Base-by-base conservation (phyloP, 2,113 vertebrate genomes). In the Saguinus midas region DNA sequence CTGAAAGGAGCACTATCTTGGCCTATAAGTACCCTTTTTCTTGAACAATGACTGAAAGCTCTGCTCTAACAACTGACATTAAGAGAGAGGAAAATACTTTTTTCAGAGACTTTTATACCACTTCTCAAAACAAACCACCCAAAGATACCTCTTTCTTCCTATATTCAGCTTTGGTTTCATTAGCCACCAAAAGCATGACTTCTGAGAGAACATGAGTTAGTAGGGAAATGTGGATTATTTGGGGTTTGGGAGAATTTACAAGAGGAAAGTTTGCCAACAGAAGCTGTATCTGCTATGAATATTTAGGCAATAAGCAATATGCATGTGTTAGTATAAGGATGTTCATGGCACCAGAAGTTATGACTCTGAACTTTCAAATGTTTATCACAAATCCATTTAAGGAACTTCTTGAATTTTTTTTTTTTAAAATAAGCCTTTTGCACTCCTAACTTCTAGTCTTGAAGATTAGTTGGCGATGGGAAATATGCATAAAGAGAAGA, bases 321-420 rank as follows among this genome's bases (percentile, higher is more conserved):
- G 18, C 16, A 80, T 29, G 1, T 80, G 6, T 85, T 4, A 70
- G 11, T 79, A 43, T 84, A 87, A 93, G 48, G 48, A 72, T 72
- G 37, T 16, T 94, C 64, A 52, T 17, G 37, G 66, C 43, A 80
- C 52, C 37, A 25, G 35, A 91, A 94, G 9, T 73, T 89, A 87
- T 57, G 55, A 96, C 35, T 95, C 40, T 92, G 27, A 95, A 94
- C 18, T 84, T 37, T 83, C 32, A 90, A 66, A 68, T 91, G 35
- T 66, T 70, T 89, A 70, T n/a, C 45, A 86, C 32, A 90, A 87
- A 92, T 20, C 29, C 4, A 13, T 81, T 84, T 82, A 90, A 72
- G n/a, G 81, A 92, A 92, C 45, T 87, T 95, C 35, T 45, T 20
- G 52, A 66, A 35, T 90, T 29, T 27, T 90, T 64, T 58, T 57